These are phyloP conservation scores for Tillus elongatus DNA, from an alignment of 2,888 invertebrate genomes.

Conservation along the genomic window DNA sequence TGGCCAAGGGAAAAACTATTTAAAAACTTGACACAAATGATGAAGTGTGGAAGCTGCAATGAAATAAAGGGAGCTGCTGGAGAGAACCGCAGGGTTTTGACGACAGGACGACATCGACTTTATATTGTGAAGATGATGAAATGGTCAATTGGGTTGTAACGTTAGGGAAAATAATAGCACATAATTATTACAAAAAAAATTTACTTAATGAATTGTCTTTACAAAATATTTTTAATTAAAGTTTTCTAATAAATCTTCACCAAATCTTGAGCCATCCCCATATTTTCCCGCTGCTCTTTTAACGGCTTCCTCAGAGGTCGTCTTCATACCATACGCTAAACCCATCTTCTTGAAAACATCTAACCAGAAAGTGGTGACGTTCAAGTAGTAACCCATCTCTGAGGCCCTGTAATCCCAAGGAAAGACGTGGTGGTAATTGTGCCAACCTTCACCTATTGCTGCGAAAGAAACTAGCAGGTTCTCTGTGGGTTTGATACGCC, in stretches of 20 bases:
- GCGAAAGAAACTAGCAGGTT: conserved; percentile 64
- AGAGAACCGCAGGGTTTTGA: too few species aligned
- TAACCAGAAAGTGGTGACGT: conserved; percentile 60
- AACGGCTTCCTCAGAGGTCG: conserved; percentile 50
- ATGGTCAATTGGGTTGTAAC: too few species aligned
- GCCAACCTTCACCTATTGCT: conserved; percentile 82
- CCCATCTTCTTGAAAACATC: conserved; percentile 60
- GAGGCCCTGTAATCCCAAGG: conserved; percentile 91
- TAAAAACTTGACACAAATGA: too few species aligned
- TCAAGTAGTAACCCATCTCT: conserved; percentile 60
- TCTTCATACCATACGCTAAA: conserved; percentile 70
- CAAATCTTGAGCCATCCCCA: conserved; percentile 43
- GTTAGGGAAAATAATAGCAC: too few species aligned
- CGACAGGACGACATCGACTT: too few species aligned
- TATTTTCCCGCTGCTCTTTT: conserved; percentile 46
- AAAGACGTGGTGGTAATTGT: conserved; percentile 91
- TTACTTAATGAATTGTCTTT: too few species aligned
- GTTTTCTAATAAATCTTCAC: conserved; percentile 13
- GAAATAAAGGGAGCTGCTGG: too few species aligned
- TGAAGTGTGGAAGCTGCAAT: too few species aligned
- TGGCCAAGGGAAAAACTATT: too few species aligned
- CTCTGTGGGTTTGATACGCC: conserved; percentile 70
- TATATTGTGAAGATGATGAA: too few species aligned
- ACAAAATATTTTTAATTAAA: too few species aligned
- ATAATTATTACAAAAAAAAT: too few species aligned